A percentile compares a stretch with the other conserved stretches of the same genome.
Conservation (phyloP, 2,113 vertebrate species). For the Callipepla californica region DNA sequence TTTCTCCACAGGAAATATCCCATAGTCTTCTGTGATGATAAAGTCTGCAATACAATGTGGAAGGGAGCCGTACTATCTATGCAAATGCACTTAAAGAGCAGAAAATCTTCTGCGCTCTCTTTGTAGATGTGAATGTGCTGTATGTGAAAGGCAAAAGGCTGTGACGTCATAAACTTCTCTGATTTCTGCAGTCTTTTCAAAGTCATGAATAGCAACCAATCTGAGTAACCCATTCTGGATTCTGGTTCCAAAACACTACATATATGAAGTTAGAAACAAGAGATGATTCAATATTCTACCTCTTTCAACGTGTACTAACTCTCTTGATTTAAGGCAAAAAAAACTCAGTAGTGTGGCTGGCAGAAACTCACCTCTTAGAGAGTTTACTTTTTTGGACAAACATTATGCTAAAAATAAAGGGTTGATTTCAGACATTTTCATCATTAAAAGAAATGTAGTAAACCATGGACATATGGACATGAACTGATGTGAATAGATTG, state of each 20-base stretch:
- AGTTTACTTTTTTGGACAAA: neutral
- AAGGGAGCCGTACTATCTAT: neutral
- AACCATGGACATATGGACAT: neutral
- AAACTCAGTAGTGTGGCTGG: neutral
- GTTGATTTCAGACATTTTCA: conserved; percentile 7
- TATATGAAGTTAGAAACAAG: neutral
- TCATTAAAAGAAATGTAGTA: neutral
- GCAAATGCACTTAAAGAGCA: neutral
- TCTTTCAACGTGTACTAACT: neutral
- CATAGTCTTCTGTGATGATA: neutral
- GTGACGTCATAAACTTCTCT: neutral
- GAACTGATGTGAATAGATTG: conserved; percentile 30
- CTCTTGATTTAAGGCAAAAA: neutral
- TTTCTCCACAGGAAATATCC: neutral
- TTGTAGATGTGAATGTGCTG: neutral
- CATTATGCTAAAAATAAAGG: neutral
- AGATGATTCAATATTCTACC: neutral
- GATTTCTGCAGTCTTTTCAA: neutral
- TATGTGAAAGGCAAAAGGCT: neutral
- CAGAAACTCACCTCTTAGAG: neutral
- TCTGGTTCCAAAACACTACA: neutral
- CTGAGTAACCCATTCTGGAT: neutral
- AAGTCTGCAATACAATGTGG: neutral
- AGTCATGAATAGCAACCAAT: neutral
- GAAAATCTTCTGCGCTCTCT: neutral